Percentiles rank a stretch among this genome's conserved stretches.
Evolutionary conservation across 2,797 vertebrate genomes (phyloP).

Genomic region (Cryptoprocta ferox): DNA sequence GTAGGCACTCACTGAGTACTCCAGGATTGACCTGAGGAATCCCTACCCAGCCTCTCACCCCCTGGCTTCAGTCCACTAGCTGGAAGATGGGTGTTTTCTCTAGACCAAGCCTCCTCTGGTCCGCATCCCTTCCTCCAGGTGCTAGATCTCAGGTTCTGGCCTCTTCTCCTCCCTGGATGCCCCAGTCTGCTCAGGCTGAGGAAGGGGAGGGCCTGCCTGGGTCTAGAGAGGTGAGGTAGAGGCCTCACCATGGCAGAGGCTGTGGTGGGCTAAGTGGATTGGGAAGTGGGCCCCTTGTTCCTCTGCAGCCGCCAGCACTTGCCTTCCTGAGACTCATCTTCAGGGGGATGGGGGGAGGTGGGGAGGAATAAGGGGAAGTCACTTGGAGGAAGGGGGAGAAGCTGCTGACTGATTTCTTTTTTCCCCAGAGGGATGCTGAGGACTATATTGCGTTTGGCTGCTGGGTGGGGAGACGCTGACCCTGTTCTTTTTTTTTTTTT

Average conservation of each 20-base stretch:
- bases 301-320: neutral
- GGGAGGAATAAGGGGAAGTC: no score
- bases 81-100: neutral
- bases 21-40: neutral
- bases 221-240: neutral
- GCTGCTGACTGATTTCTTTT: neutral
- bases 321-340: neutral
- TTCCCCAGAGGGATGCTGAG: neutral
- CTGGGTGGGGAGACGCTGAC: neutral
- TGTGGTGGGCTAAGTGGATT: neutral
- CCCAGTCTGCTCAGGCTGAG: neutral
- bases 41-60: neutral
- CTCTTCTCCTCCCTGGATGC: neutral
- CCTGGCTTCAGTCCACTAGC: neutral
- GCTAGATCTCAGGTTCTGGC: neutral
- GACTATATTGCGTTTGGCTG: neutral
- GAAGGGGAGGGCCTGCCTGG: neutral
- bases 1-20: neutral
- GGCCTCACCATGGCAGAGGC: neutral
- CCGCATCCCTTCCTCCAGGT: neutral
- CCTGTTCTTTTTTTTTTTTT: constrained; percentile 10
- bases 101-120: neutral
- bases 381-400: neutral
- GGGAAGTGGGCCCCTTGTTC: neutral
- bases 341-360: neutral